Conservation (phyloP, 2,797 vertebrate species). For the Malacoraja senta region DNA sequence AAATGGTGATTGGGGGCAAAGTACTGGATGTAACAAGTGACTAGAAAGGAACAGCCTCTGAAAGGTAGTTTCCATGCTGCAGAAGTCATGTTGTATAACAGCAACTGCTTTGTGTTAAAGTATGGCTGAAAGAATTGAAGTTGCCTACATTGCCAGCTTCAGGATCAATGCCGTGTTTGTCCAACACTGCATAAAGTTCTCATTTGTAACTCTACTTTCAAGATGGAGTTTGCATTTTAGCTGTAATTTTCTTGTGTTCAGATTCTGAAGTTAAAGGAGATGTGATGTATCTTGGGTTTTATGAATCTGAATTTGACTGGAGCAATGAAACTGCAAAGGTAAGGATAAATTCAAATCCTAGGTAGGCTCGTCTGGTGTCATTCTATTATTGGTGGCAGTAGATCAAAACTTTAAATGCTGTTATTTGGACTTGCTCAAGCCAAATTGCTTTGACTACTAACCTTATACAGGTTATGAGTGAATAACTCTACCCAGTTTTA, state of each 20-base stretch:
- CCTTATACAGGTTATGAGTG: neutral
- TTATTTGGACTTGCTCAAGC: neutral
- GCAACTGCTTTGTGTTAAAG: neutral
- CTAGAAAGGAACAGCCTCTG: neutral
- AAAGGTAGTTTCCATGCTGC: neutral
- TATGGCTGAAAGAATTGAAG: neutral
- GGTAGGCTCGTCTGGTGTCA: conserved; percentile 28
- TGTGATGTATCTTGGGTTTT: conserved; percentile 80
- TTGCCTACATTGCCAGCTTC: neutral
- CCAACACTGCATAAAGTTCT: neutral
- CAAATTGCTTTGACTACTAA: conserved; percentile 15
- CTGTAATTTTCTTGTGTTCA: conserved; percentile 47
- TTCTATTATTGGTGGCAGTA: neutral
- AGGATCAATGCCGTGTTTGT: conserved; percentile 10
- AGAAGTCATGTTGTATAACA: neutral
- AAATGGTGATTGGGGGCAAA: conserved; percentile 10
- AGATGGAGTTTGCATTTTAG: conserved; percentile 30
- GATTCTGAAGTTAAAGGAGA: conserved; percentile 88
- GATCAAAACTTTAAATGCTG: neutral
- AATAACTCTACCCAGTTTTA: neutral
- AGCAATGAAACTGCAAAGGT: conserved; percentile 86
- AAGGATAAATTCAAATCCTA: conserved; percentile 36
- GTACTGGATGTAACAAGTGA: neutral
- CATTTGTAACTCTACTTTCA: neutral
- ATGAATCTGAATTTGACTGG: conserved; percentile 87